Percentiles rank a stretch among this genome's conserved stretches.
phyloP scores from a whole-genome alignment of 2,797 vertebrate species.

The Lophius americanus region DNA sequence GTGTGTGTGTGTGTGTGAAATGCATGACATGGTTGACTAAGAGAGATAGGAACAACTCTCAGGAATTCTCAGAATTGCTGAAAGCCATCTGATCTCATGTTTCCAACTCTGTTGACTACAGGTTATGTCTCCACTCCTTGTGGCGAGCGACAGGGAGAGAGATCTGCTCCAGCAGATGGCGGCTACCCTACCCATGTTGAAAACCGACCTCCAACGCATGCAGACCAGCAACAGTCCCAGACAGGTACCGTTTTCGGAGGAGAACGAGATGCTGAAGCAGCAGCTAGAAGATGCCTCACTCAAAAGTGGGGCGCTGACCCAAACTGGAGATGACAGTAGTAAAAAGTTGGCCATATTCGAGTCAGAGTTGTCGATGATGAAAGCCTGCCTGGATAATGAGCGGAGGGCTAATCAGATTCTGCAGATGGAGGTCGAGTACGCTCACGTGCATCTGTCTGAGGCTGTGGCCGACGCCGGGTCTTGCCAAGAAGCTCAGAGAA shows the following conservation, averaged over 20 bases:
- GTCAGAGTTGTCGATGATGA: slow-evolving; percentile 80
- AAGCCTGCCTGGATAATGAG: slow-evolving; percentile 86
- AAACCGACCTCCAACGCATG: slow-evolving; percentile 82
- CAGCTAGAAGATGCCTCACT: slow-evolving; percentile 88
- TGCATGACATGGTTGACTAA: too few species aligned
- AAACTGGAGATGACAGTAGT: slow-evolving; percentile 86
- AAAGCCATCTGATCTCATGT: too few species aligned
- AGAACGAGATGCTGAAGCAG: slow-evolving; percentile 87
- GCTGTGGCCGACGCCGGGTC: slow-evolving; percentile 86
- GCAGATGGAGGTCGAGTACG: slow-evolving; percentile 84
- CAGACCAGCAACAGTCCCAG: slow-evolving; percentile 81
- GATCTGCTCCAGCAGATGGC: slow-evolving; percentile 84
- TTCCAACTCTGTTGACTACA: slow-evolving; percentile 17
- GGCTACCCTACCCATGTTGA: slow-evolving; percentile 75
- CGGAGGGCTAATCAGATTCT: slow-evolving; percentile 85
- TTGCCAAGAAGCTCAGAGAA: slow-evolving; percentile 79
- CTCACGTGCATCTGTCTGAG: slow-evolving; percentile 78
- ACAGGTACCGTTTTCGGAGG: slow-evolving; percentile 84
- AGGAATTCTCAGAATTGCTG: too few species aligned
- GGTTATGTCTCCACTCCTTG: slow-evolving; percentile 83
- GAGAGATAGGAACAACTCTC: too few species aligned
- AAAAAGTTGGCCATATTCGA: slow-evolving; percentile 85
- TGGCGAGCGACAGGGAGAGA: slow-evolving; percentile 83
- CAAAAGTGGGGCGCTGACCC: slow-evolving; percentile 86
- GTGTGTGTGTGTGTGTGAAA: too few species aligned